These are phyloP conservation scores for Acanthisitta chloris DNA, from an alignment of 2,113 vertebrate species.

Conservation along the genomic window DNA sequence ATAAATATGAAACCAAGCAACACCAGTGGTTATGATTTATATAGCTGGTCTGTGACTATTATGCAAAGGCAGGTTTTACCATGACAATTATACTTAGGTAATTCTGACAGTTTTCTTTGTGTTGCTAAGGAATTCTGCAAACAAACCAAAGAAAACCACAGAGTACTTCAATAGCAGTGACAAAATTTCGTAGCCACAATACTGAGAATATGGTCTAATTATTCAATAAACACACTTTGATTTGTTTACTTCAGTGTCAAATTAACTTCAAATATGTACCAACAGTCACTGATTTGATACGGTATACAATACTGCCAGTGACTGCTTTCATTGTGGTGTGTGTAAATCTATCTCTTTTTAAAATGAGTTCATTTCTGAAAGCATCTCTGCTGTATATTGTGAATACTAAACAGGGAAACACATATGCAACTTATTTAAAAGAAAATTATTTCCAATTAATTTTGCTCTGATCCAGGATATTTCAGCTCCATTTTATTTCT, in stretches of 20 bases:
- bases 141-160: constrained; percentile 72
- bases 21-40: background rate
- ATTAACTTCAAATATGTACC: constrained; percentile 78
- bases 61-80: constrained; percentile 31
- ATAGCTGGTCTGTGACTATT: background rate
- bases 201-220: constrained; percentile 76
- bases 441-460: constrained; percentile 62
- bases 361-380: constrained; percentile 56
- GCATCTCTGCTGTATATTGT: background rate
- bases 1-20: background rate
- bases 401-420: constrained; percentile 60
- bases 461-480: background rate
- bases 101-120: constrained; percentile 66
- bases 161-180: constrained; percentile 67
- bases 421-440: constrained; percentile 69
- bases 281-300: constrained; percentile 71
- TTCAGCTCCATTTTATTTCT: constrained; percentile 24
- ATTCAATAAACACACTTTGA: constrained; percentile 81
- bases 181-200: constrained; percentile 71
- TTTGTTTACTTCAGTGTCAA: constrained; percentile 82
- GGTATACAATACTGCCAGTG: constrained; percentile 46
- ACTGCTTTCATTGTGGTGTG: constrained; percentile 20
- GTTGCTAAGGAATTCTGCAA: constrained; percentile 75
- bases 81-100: constrained; percentile 25
- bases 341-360: constrained; percentile 55